Percentiles rank a stretch among this genome's conserved stretches.
Evolutionary conservation across 2,113 vertebrate species (phyloP).

Genomic region (Prionailurus viverrinus): DNA sequence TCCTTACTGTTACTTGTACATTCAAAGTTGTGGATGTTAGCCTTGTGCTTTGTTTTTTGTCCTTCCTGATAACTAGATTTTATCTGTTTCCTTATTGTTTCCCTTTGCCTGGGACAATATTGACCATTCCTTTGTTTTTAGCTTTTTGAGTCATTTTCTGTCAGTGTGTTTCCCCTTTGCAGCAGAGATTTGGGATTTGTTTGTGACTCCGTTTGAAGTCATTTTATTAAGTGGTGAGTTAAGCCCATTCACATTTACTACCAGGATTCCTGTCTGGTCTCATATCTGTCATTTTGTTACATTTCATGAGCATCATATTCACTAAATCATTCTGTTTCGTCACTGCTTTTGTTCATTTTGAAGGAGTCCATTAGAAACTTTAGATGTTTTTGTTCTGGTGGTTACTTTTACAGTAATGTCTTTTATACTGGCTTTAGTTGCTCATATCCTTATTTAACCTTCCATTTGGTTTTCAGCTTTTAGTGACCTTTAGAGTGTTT

Average conservation of each 20-base stretch:
- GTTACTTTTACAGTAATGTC: background rate
- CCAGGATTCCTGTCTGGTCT: background rate
- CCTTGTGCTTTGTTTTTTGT: background rate
- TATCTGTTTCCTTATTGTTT: background rate
- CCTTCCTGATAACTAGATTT: background rate
- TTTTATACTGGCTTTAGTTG: background rate
- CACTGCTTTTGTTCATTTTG: background rate
- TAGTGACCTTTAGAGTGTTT: background rate
- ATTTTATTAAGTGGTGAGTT: background rate
- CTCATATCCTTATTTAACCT: background rate
- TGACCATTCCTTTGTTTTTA: background rate
- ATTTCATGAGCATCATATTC: background rate
- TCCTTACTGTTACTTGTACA: background rate
- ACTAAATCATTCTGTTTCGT: background rate
- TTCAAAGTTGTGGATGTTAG: background rate
- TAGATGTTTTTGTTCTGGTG: background rate
- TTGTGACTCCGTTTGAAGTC: background rate
- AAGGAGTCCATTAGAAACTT: background rate
- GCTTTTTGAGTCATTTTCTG: background rate
- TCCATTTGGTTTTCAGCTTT: background rate
- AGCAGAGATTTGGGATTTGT: background rate
- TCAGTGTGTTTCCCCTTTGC: background rate
- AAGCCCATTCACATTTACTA: background rate
- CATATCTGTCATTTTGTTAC: background rate
- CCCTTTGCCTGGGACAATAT: background rate